These are phyloP conservation scores for Enteromius unitaeniatus DNA, from an alignment of 2,797 vertebrate genomes.

Conservation along the genomic window DNA sequence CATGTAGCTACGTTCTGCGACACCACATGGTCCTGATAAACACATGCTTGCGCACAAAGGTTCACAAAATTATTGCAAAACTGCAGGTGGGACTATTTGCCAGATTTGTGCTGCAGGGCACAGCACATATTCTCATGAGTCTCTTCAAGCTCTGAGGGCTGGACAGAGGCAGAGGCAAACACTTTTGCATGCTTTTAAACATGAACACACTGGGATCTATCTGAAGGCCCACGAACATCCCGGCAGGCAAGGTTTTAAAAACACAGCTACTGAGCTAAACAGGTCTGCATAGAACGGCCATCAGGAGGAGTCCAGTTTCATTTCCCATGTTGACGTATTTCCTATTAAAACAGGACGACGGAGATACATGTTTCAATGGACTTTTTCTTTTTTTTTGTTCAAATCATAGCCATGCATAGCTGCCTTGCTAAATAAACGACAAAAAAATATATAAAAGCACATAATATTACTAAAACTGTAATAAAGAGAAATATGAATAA, in stretches of 20 bases:
- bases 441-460: too few relatives aligned
- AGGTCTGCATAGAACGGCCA: background rate
- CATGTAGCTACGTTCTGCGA: conserved; percentile 2
- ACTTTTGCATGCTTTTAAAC: background rate
- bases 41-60: conserved; percentile 17
- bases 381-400: background rate
- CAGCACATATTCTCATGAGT: conserved; percentile 10
- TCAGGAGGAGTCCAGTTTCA: background rate
- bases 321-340: background rate
- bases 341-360: conserved; percentile 21
- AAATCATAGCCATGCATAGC: background rate
- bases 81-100: conserved; percentile 49
- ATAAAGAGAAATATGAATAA: too few relatives aligned
- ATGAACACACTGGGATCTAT: background rate
- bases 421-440: too few relatives aligned
- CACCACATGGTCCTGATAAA: conserved; percentile 37
- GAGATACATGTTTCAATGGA: background rate
- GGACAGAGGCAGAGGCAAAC: conserved; percentile 32
- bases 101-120: conserved; percentile 44
- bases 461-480: too few relatives aligned
- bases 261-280: conserved; percentile 17
- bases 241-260: conserved; percentile 2
- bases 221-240: background rate
- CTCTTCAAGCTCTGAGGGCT: conserved; percentile 30
- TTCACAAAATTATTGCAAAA: conserved; percentile 37